A percentile compares a stretch with the other conserved stretches of the same genome.
Evolutionary conservation across 2,888 invertebrate genomes (phyloP).

Genomic region (Pyrgus malvae): DNA sequence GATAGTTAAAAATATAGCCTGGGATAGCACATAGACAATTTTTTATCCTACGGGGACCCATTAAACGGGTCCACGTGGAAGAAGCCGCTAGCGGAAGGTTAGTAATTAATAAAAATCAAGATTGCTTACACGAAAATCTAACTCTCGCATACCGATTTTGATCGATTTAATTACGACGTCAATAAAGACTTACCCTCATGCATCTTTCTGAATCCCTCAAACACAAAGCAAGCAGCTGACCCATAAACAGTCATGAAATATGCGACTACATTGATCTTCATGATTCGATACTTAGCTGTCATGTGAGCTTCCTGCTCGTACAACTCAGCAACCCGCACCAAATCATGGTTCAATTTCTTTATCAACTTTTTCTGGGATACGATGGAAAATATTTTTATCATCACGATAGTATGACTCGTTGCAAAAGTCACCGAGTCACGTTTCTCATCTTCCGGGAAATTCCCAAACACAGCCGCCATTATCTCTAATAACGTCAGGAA

Average conservation of each 20-base stretch:
- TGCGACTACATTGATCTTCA: slow-evolving; percentile 59
- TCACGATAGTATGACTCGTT: slow-evolving; percentile 63
- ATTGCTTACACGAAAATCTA: slow-evolving; percentile 5
- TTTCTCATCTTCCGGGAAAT: slow-evolving; percentile 65
- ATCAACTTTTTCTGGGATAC: slow-evolving; percentile 52
- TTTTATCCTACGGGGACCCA: no score
- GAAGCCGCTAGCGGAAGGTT: no score
- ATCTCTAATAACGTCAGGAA: slow-evolving; percentile 65
- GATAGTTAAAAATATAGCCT: no score
- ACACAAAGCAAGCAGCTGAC: slow-evolving; percentile 52
- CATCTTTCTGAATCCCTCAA: slow-evolving; percentile 63
- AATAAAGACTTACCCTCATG: slow-evolving; percentile 44
- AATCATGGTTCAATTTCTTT: slow-evolving; percentile 52
- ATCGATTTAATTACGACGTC: background rate
- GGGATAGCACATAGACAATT: no score
- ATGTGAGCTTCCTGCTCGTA: slow-evolving; percentile 53
- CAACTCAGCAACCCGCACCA: slow-evolving; percentile 53
- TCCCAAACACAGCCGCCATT: slow-evolving; percentile 56
- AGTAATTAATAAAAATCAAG: background rate
- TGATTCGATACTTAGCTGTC: slow-evolving; percentile 54
- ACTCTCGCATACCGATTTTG: background rate
- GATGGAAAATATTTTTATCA: slow-evolving; percentile 61
- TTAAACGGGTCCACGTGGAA: no score
- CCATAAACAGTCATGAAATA: slow-evolving; percentile 56
- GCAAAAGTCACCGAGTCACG: slow-evolving; percentile 64